Evolutionary conservation across 1,140 invertebrate species (phyloP), one percentile per base, ranked within the genome.

Genomic region (Drosophila bocki): DNA sequence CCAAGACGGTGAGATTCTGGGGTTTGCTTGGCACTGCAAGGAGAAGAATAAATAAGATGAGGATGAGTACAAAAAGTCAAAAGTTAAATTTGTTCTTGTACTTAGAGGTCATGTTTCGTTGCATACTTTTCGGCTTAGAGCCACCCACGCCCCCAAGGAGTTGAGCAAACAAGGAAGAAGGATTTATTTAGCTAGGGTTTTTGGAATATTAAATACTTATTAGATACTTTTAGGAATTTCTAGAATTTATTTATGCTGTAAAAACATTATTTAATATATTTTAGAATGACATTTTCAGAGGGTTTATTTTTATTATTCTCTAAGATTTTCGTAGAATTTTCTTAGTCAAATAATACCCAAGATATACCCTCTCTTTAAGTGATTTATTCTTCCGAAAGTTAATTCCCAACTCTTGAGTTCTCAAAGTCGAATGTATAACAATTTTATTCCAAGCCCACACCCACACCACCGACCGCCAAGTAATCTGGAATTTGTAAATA

Each of bases 1-100:
- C 95, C 67, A 95, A 94, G 15, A 96, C 94, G 71, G 95, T 96
- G 68, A 98, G 94, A 94, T 97, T 97, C 85, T 95, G 94, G 56
- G 97, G 97, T 91, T 96, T 96, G 92, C 95, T 96, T 92, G 97
- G 97, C 93, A 97, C 97, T 97, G 94, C 13, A 94, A 94, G 39
- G 53, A 19, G 35, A 32, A 45, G 13, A 56, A 39, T 48, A 37
- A 53, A 29, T 54, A 15, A 58, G 22, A n/a, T 48, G 22, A 42
- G 48, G 72, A 67, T 72, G 62, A 78, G 64, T 64, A 65, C 33
- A 5, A 75, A 71, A 59, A 81, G 62, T 67, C 26, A 42, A 78
- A 81, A 78, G 68, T 78, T 82, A 69, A 82, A 69, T 69, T 63
- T 79, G 50, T 44, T 60, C 50, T 72, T 54, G 45, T 50, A 57